Percentiles rank a stretch among this genome's conserved stretches.
These are phyloP conservation scores for Bos taurus DNA, from an alignment of 2,113 vertebrate species.

Conservation along the genomic window DNA sequence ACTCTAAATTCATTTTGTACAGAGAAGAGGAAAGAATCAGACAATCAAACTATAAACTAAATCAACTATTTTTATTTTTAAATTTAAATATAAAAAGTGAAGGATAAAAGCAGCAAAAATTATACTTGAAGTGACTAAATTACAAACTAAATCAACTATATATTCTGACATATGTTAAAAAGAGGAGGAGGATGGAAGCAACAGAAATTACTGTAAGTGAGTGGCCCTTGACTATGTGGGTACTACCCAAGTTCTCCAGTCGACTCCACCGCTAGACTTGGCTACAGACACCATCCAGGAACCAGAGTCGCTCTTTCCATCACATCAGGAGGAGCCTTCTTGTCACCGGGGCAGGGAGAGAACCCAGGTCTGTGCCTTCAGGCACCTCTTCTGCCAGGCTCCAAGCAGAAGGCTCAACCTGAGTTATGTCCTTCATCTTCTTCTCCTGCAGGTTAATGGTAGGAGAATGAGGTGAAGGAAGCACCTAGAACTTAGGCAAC, in stretches of 20 bases:
- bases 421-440: neutral
- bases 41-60: neutral
- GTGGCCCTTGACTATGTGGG: neutral
- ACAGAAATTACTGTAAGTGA: neutral
- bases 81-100: neutral
- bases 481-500: neutral
- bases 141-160: neutral
- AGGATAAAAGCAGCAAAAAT: neutral
- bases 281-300: neutral
- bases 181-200: neutral
- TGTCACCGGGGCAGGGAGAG: neutral
- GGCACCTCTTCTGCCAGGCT: neutral
- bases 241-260: neutral
- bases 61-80: neutral
- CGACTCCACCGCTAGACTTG: neutral
- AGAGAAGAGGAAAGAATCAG: neutral
- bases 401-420: neutral
- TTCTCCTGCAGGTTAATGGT: neutral
- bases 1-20: neutral
- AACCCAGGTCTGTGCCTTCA: neutral
- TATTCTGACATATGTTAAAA: neutral
- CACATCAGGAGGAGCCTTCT: neutral
- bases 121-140: neutral
- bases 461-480: neutral
- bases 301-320: neutral